Evolutionary conservation across 2,888 invertebrate genomes (phyloP), one percentile per base, ranked within the genome.

Genomic region (Trissolcus brochymenae): DNA sequence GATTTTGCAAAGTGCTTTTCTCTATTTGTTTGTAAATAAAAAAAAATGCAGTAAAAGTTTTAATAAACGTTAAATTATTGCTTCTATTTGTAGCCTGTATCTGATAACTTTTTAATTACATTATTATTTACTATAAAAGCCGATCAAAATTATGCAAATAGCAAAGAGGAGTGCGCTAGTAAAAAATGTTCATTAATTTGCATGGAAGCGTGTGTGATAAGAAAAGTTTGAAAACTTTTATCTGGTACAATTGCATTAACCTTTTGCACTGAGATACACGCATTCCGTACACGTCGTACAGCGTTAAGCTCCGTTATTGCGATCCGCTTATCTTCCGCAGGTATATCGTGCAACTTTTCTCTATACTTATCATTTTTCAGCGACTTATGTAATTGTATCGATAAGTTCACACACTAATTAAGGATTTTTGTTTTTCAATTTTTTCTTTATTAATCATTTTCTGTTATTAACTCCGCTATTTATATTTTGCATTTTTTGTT

Each of bases 271-370:
- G 16, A 50, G 64, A 74, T 76, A 71, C 53, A 49, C 71, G 60
- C 75, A 78, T 78, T 78, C 78, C 72, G 72, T 67, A 75, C 78
- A 78, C 78, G 75, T 78, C 72, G 75, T 75, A 56, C 75, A 75
- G 67, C 75, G 71, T 75, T 75, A 75, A 75, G 72, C 78, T 46
- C 75, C 46, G 78, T 75, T 71, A 78, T 78, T 78, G 72, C 78
- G 75, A 78, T 75, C 64, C 75, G 71, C 78, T 78, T 78, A 78
- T 78, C 78, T 78, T 71, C 56, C 56, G 64, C 75, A 66, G 71
- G 67, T 75, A 29, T 29, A 78, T 78, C 75, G 53, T 60, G 65
- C 72, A 67, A 72, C 64, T 78, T 72, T 72, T 75, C 75, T 75
- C 72, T 55, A 64, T n/a, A n/a, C 64, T 72, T 75, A 21, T 21